A percentile compares a stretch with the other conserved stretches of the same genome.
Conservation (phyloP, 2,888 invertebrate species). For the Melinopterus prodromus region DNA sequence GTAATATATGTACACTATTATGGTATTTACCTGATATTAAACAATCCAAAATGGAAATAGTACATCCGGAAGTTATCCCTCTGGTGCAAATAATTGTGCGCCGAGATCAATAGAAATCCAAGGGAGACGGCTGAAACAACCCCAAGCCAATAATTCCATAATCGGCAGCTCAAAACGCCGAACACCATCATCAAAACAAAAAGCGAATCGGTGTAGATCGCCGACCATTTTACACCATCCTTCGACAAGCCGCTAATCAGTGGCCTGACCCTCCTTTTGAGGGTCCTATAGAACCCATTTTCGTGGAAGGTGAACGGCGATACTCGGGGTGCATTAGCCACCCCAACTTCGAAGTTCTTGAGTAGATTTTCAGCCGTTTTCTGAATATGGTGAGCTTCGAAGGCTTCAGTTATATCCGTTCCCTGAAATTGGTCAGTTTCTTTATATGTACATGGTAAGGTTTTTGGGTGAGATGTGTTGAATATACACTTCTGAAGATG, state of each 20-base stretch:
- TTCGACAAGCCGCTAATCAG: conserved; percentile 65
- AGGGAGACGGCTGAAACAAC: conserved; percentile 64
- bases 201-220: conserved; percentile 58
- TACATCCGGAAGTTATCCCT: conserved; percentile 78
- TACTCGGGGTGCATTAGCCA: conserved; percentile 70
- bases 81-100: conserved; percentile 79
- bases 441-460: conserved; percentile 50
- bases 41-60: conserved; percentile 71
- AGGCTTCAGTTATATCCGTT: conserved; percentile 83
- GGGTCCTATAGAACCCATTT: conserved; percentile 77
- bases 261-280: conserved; percentile 68
- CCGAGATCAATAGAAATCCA: conserved; percentile 64
- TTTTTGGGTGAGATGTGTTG: too few relatives aligned
- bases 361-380: conserved; percentile 65
- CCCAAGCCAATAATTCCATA: conserved; percentile 60
- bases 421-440: conserved; percentile 63
- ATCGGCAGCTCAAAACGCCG: conserved; percentile 51
- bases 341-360: conserved; percentile 71
- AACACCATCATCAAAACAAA: conserved; percentile 55
- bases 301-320: conserved; percentile 78
- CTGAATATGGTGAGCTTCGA: conserved; percentile 76
- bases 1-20: too few relatives aligned
- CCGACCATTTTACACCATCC: conserved; percentile 51
- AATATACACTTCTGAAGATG: too few relatives aligned
- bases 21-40: conserved; percentile 70